phyloP scores from a whole-genome alignment of 2,797 vertebrate species.

The Sparidentex hasta region DNA sequence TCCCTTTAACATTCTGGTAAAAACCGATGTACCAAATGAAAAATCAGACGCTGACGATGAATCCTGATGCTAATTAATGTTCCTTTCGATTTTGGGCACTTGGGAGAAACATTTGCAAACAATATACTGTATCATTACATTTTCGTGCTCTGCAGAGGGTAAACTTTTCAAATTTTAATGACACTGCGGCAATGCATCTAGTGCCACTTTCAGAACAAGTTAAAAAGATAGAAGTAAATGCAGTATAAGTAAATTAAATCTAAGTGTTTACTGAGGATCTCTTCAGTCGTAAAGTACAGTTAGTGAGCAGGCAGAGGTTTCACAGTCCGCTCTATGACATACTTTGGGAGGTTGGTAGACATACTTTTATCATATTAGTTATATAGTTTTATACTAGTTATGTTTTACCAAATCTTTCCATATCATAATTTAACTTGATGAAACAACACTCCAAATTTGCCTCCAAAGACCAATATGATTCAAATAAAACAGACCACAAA shows the following conservation, averaged over 20 bases:
- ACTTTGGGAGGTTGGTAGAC: background rate
- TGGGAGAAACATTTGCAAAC: background rate
- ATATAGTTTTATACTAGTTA: too few relatives aligned
- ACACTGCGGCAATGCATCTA: background rate
- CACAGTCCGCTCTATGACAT: background rate
- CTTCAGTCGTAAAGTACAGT: background rate
- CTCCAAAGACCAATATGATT: background rate
- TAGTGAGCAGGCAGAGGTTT: background rate
- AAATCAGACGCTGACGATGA: too few relatives aligned
- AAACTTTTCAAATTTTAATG: background rate
- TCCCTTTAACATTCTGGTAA: background rate
- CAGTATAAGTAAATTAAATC: background rate
- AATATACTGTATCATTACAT: background rate
- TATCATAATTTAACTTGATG: background rate
- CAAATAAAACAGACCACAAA: background rate
- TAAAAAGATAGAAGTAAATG: background rate
- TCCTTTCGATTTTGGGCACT: background rate
- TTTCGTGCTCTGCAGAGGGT: background rate
- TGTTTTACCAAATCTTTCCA: background rate
- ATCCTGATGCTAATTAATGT: background rate
- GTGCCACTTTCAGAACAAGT: background rate
- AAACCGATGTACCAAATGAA: background rate
- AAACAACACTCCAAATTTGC: background rate
- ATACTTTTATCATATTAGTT: too few relatives aligned
- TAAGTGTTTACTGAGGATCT: background rate